Conservation (phyloP, 2,113 vertebrate species). For the Cyrtonyx montezumae region DNA sequence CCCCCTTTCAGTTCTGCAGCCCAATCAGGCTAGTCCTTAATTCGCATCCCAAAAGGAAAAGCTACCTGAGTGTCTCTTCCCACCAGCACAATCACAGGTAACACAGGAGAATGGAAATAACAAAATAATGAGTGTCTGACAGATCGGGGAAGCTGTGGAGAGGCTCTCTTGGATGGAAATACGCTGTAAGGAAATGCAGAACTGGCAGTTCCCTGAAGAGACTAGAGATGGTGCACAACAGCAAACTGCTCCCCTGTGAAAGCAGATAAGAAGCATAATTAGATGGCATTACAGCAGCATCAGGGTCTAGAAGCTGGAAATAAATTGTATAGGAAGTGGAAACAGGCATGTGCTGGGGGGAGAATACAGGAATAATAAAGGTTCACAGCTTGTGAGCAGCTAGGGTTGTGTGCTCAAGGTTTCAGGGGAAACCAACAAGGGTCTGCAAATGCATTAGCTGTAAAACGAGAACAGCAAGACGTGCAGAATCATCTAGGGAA, state of each 20-base stretch:
- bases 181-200: not conserved
- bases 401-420: fast-evolving
- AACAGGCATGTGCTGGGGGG: not conserved
- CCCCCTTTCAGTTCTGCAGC: not conserved
- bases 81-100: not conserved
- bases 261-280: constrained; percentile 62
- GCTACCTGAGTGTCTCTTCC: not conserved
- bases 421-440: not conserved
- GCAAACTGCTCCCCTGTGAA: constrained; percentile 27
- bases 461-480: not conserved
- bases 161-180: constrained; percentile 21
- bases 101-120: not conserved
- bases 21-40: not conserved
- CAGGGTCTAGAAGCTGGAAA: not conserved
- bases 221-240: constrained; percentile 40
- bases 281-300: not conserved
- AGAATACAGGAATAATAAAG: not conserved
- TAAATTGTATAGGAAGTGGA: not conserved
- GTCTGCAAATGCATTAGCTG: not conserved
- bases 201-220: constrained; percentile 54
- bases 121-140: constrained; percentile 43
- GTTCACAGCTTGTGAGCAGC: not conserved
- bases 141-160: not conserved
- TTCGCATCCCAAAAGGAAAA: not conserved
- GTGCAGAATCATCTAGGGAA: not conserved